Evolutionary conservation across 2,797 vertebrate species (phyloP), one percentile per base, ranked within the genome.

Genomic region (Masticophis lateralis): DNA sequence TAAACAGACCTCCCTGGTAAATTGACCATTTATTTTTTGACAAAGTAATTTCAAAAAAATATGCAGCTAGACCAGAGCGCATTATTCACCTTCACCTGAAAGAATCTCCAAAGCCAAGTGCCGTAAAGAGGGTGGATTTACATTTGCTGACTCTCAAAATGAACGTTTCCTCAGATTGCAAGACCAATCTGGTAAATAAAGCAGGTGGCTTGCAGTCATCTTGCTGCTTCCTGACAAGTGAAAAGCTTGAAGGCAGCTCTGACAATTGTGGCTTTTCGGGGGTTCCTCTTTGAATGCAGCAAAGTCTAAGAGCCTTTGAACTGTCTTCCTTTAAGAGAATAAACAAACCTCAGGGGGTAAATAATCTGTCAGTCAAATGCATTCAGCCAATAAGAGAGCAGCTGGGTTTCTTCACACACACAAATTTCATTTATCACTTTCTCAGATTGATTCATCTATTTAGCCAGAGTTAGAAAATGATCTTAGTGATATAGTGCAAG

Each of bases 41-140:
- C 93, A 96, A 94, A 91, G 5, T 51, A 91, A 94, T 88, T 55
- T 94, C 9, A 88, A 90, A 92, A 89, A 95, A 94, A 95, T 61
- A 92, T 5, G 28, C 66, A 90, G 28, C 18, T 4, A 89, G 56
- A 13, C 88, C 22, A 92, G 92, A 32, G 28, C 0, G 25, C 7
- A 55, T 94, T 88, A 53, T 95, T 94, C 18, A 61, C 12, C 14
- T 93, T 89, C 91, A 88, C 87, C n/a, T 91, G 61, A 7, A 87
- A 10, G 66, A 90, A 57, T 51, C 79, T 91, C 25, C 8, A 95
- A 95, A 90, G 63, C 4, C 83, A 90, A 92, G 74, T 12, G 27
- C 91, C 92, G 2, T 94, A 1, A 59, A 47, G 5, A 92, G 43
- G n/a, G 79, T 90, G 43, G 93, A 94, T 94, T 93, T 94, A 60